phyloP scores from a whole-genome alignment of 2,113 vertebrate species.

The Catagonus wagneri region DNA sequence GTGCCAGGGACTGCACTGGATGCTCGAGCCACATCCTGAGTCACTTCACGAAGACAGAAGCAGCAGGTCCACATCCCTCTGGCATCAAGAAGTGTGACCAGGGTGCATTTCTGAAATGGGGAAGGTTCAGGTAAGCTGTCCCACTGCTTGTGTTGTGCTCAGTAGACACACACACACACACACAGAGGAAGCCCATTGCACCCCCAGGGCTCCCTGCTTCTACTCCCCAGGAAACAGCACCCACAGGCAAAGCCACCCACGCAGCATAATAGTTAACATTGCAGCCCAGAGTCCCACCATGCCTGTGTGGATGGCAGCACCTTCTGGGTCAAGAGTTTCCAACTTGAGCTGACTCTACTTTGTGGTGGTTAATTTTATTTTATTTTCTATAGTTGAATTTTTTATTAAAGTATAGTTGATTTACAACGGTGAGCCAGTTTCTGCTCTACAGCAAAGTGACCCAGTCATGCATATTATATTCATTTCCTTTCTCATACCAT shows the following conservation, averaged over 20 bases:
- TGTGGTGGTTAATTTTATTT: neutral
- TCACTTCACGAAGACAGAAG: neutral
- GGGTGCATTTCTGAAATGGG: neutral
- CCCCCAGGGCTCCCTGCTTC: neutral
- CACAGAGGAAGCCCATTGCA: neutral
- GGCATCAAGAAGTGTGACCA: neutral
- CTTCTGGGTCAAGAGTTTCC: neutral
- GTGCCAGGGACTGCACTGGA: neutral
- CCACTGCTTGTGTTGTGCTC: neutral
- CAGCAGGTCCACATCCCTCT: neutral
- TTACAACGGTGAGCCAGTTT: too few relatives aligned
- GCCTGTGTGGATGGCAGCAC: neutral
- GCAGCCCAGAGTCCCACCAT: neutral
- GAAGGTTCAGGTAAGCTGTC: neutral
- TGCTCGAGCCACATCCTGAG: accelerated
- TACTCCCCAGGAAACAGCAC: neutral
- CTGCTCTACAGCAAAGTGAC: too few relatives aligned
- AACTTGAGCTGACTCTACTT: neutral
- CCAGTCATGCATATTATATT: too few relatives aligned
- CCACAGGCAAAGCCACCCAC: neutral
- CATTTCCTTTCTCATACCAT: too few relatives aligned
- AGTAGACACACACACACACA: neutral
- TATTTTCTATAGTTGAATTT: too few relatives aligned
- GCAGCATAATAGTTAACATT: neutral
- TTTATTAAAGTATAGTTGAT: too few relatives aligned